phyloP scores from a whole-genome alignment of 2,888 invertebrate genomes.

The Eupelmus urozonus region DNA sequence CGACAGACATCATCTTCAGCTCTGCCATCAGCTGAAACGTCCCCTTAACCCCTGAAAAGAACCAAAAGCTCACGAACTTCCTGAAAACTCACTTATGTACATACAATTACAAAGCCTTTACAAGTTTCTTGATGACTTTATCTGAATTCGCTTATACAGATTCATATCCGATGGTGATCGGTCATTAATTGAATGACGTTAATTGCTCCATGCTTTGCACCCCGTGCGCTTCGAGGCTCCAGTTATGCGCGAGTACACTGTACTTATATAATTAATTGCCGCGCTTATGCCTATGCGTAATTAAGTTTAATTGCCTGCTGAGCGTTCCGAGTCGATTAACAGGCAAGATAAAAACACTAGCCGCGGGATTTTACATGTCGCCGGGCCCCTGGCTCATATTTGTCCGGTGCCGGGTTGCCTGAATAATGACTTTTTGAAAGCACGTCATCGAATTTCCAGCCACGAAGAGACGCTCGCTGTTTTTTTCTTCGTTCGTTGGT shows the following conservation, averaged over 20 bases:
- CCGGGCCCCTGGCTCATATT: too few species aligned
- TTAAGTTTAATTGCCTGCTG: slow-evolving; percentile 33
- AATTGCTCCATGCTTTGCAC: slow-evolving; percentile 15
- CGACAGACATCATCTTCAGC: too few species aligned
- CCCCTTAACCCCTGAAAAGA: too few species aligned
- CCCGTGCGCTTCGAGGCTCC: neutral
- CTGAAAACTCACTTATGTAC: neutral
- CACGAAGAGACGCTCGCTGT: too few species aligned
- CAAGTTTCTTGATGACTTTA: neutral
- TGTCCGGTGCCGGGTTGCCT: too few species aligned
- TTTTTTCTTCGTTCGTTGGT: too few species aligned
- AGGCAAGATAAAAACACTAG: slow-evolving; percentile 30
- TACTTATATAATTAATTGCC: slow-evolving; percentile 37
- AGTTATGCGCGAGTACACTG: neutral
- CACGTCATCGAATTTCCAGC: too few species aligned
- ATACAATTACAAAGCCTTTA: neutral
- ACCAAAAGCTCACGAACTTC: neutral
- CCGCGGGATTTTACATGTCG: too few species aligned
- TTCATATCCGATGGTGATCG: slow-evolving; percentile 2
- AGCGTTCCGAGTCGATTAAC: slow-evolving; percentile 42
- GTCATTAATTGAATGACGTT: slow-evolving; percentile 43
- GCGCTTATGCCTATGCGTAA: slow-evolving; percentile 37
- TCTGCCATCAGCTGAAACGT: too few species aligned
- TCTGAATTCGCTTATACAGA: neutral
- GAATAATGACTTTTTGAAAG: too few species aligned